Evolutionary conservation across 2,113 vertebrate species (phyloP).

Genomic region (Oryzias curvinotus): DNA sequence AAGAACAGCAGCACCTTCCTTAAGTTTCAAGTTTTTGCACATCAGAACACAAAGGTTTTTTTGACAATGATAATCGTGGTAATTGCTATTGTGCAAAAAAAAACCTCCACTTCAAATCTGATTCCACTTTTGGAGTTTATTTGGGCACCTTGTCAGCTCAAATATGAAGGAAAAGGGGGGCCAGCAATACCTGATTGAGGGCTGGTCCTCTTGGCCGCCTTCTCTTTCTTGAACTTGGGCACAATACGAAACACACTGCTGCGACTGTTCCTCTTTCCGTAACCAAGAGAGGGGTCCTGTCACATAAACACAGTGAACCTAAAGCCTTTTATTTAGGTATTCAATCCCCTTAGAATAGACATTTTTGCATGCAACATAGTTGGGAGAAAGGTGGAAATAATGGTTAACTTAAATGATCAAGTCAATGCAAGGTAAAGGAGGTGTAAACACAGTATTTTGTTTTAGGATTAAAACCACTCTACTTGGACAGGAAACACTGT

Average conservation of each 20-base stretch:
- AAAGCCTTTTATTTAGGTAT: conserved; percentile 72
- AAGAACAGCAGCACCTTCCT: conserved; percentile 4
- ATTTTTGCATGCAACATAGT: conserved; percentile 30
- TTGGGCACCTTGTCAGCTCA: neutral
- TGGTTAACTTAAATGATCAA: too few species aligned
- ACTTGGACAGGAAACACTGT: too few species aligned
- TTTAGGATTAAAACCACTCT: too few species aligned
- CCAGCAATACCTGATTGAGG: conserved; percentile 88
- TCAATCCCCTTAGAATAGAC: conserved; percentile 30
- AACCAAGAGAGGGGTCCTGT: conserved; percentile 92
- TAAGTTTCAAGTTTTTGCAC: neutral
- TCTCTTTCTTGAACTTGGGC: conserved; percentile 99
- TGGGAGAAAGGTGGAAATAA: neutral
- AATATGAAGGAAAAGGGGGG: neutral
- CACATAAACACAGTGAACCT: conserved; percentile 74
- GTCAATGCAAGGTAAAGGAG: too few species aligned
- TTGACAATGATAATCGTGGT: neutral
- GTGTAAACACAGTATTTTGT: too few species aligned
- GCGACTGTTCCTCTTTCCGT: conserved; percentile 94
- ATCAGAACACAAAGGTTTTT: neutral
- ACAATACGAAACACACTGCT: conserved; percentile 96
- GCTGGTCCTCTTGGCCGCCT: conserved; percentile 87
- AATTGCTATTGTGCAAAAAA: neutral
- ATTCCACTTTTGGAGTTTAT: neutral
- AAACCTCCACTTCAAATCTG: neutral